Base-by-base conservation (phyloP, 2,797 vertebrate genomes). In the Netta rufina region DNA sequence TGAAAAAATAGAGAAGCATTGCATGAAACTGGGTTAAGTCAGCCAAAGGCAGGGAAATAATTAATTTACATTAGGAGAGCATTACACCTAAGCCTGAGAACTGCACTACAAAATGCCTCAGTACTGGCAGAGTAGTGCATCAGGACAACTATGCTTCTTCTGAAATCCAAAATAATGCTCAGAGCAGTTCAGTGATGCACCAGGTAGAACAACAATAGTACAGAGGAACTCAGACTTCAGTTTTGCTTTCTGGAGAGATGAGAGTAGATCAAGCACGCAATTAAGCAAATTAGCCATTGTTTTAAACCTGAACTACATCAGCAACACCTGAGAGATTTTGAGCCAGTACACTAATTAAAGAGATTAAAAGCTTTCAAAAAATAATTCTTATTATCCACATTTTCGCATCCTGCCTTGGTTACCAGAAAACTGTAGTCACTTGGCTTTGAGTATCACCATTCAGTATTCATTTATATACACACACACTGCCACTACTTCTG, bases 1-100 rank as follows among this genome's bases (percentile, higher is more conserved):
- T 21, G 28, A 13, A 64, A 43, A 19, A 32, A 41, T n/a, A n/a
- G 19, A 64, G 25, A 13, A 21, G 8, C 41, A 64, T 41, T 43
- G 30, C 28, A 64, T 28, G 51, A 43, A 64, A 64, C 19, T 41
- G 39, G 39, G 9, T 20, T 21, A 64, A 41, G 30, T 32, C 39
- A 21, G 39, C 28, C 30, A 19, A 64, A 41, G 22, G 30, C 58
- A 62, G 60, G 12, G 28, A 49, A 45, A 36, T 1, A 24, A 8
- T 4, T 25, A 0, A 0, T 17, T 69, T 72, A 25, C 38, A 38
- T 54, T 39, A 70, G 17, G 33, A 30, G 8, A 21, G 24, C 0
- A 0, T 57, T 38, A 47, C 39, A 39, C 17, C 47, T 4, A 49
- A 45, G 41, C 15, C 69, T 14, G 38, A 10, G 8, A 71, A n/a